phyloP scores from a whole-genome alignment of 2,888 invertebrate genomes.

The Cylindroiulus punctatus region DNA sequence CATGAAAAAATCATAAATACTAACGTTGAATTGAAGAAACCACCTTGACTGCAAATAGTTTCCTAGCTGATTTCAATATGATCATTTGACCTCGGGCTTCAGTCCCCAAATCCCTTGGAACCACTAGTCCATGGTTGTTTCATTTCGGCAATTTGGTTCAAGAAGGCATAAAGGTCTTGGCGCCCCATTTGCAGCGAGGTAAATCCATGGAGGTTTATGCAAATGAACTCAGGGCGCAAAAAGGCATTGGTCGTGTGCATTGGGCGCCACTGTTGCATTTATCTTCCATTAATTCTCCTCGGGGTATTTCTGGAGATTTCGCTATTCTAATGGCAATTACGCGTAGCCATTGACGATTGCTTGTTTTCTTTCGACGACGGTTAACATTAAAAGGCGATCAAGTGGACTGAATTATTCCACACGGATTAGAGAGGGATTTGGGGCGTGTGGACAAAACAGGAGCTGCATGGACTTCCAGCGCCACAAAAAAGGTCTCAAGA shows the following conservation, averaged over 20 bases:
- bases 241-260: neutral
- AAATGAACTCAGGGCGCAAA: neutral
- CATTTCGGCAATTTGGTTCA: too few relatives aligned
- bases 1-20: too few relatives aligned
- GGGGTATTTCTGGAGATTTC: conserved; percentile 31
- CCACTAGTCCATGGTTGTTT: too few relatives aligned
- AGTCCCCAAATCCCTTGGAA: too few relatives aligned
- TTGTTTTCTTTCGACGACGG: conserved; percentile 49
- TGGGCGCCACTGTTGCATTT: neutral
- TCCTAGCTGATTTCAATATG: too few relatives aligned
- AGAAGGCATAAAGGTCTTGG: too few relatives aligned
- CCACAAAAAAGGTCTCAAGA: conserved; percentile 33
- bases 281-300: conserved; percentile 12
- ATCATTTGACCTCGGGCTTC: too few relatives aligned
- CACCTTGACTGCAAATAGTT: too few relatives aligned
- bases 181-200: neutral
- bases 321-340: conserved; percentile 53
- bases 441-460: conserved; percentile 50
- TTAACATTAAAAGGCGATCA: conserved; percentile 57
- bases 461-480: neutral
- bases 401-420: conserved; percentile 56
- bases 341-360: conserved; percentile 48
- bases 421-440: conserved; percentile 52
- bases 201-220: neutral
- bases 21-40: too few relatives aligned